Percentiles rank a stretch among this genome's conserved stretches.
Evolutionary conservation across 2,888 invertebrate genomes (phyloP).

Genomic region (Octonoba sinensis): DNA sequence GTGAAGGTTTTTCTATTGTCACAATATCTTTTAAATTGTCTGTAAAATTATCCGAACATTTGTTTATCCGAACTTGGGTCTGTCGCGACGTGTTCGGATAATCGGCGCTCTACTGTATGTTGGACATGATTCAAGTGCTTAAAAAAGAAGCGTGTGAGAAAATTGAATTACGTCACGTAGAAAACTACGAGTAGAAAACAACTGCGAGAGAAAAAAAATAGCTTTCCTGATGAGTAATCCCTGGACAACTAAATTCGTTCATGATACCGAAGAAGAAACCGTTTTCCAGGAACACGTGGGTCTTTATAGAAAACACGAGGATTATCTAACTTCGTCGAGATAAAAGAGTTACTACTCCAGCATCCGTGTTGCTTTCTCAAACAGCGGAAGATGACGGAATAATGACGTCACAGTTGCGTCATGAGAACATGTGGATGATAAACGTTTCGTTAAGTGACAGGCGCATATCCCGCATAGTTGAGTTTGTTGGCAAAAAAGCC

Average conservation of each 20-base stretch:
- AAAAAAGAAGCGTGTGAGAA: no score
- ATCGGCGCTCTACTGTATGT: no score
- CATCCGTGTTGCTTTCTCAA: conserved; percentile 18
- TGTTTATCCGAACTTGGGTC: no score
- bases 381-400: conserved; percentile 41
- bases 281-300: conserved; percentile 53
- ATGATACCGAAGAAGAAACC: conserved; percentile 7
- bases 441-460: conserved; percentile 27
- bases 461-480: not conserved
- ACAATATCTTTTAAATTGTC: no score
- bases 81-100: no score
- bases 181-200: conserved; percentile 2
- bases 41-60: no score
- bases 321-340: conserved; percentile 11
- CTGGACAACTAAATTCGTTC: conserved; percentile 35
- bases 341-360: conserved; percentile 17
- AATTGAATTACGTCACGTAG: not conserved
- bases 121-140: no score
- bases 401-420: conserved; percentile 47
- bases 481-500: no score
- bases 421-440: conserved; percentile 44
- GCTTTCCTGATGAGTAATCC: conserved; percentile 35
- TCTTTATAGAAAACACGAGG: conserved; percentile 22
- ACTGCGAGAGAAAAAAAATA: conserved; percentile 23
- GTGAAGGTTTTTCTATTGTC: no score